These are phyloP conservation scores for Cynodonichthys magdalenae DNA, from an alignment of 2,797 vertebrate genomes.

Conservation along the genomic window DNA sequence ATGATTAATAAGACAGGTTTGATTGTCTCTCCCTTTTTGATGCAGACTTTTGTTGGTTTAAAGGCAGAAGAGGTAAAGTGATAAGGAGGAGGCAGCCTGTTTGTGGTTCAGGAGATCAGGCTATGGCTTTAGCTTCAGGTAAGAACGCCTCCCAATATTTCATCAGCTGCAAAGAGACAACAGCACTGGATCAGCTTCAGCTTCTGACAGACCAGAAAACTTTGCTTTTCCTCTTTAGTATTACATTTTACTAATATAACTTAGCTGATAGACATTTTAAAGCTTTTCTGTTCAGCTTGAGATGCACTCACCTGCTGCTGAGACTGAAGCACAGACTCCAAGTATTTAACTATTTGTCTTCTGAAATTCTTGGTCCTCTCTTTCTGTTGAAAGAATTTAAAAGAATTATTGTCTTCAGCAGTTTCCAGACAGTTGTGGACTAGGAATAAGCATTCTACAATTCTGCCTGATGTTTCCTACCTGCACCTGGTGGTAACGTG, in stretches of 20 bases:
- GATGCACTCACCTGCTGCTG: conserved; percentile 90
- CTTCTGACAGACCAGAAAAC: not conserved
- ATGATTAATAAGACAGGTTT: conserved; percentile 61
- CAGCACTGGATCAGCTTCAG: not conserved
- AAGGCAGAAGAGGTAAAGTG: conserved; percentile 88
- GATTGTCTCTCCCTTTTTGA: conserved; percentile 81
- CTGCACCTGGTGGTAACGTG: no score
- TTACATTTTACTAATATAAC: no score
- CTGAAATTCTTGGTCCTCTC: conserved; percentile 94
- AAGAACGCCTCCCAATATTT: conserved; percentile 99
- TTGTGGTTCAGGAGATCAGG: conserved; percentile 76
- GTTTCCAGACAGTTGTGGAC: not conserved
- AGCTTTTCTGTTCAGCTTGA: not conserved
- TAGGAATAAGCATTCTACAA: no score
- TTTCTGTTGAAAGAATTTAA: conserved; percentile 80
- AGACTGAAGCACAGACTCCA: conserved; percentile 89
- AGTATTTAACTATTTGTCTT: conserved; percentile 89
- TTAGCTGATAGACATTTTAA: no score
- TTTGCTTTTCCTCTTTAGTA: no score
- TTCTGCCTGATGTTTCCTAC: no score
- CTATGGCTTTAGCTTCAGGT: conserved; percentile 98
- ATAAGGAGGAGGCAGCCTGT: conserved; percentile 84
- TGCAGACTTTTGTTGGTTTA: conserved; percentile 73
- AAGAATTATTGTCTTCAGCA: not conserved
- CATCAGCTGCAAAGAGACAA: conserved; percentile 82